phyloP scores from a whole-genome alignment of 2,888 invertebrate species.

The Sminthurinus aureus region DNA sequence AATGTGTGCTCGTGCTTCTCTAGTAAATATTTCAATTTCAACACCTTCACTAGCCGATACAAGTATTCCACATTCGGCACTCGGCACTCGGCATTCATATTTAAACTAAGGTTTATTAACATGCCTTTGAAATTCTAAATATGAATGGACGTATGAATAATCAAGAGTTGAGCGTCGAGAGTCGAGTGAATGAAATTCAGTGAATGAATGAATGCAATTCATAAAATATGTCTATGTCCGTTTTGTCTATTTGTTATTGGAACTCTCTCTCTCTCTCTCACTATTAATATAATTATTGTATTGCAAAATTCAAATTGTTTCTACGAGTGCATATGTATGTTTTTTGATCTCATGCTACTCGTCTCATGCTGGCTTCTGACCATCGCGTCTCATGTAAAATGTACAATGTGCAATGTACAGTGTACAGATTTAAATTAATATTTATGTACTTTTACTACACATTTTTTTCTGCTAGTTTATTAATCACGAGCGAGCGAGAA shows the following conservation, averaged over 20 bases:
- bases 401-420: background rate
- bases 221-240: background rate
- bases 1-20: background rate
- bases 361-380: no score
- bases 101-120: background rate
- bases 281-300: background rate
- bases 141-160: background rate
- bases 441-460: background rate
- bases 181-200: background rate
- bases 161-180: no score
- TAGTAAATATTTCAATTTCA: background rate
- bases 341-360: background rate
- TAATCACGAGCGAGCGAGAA: no score
- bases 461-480: background rate
- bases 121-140: background rate
- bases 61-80: no score
- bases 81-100: conserved; percentile 18
- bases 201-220: background rate
- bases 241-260: background rate
- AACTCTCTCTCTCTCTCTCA: background rate
- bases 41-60: no score
- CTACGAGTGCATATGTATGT: background rate
- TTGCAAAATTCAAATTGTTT: background rate
- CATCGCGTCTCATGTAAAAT: background rate
- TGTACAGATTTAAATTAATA: no score